phyloP scores from a whole-genome alignment of 2,888 invertebrate genomes.

The Cataglyphis cursor region DNA sequence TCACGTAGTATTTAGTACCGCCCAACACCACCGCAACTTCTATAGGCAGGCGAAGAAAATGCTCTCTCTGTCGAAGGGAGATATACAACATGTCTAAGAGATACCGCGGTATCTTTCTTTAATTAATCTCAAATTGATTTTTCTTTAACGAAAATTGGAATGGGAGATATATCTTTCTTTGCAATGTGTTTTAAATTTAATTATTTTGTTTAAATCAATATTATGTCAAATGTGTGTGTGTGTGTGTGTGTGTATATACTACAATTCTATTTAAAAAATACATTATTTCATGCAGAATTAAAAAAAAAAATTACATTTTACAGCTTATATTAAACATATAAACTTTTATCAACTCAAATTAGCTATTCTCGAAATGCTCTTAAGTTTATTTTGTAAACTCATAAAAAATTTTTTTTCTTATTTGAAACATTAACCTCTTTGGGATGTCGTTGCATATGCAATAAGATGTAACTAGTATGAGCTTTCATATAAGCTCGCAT shows the following conservation, averaged over 20 bases:
- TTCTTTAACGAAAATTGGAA: neutral
- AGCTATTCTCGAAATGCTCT: neutral
- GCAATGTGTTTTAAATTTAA: neutral
- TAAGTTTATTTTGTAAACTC: conserved; percentile 6
- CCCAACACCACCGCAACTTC: neutral
- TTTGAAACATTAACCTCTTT: neutral
- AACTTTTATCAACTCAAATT: conserved; percentile 6
- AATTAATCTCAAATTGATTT: neutral
- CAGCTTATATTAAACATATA: neutral
- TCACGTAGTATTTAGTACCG: conserved; percentile 24
- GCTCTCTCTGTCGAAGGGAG: neutral
- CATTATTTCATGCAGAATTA: neutral
- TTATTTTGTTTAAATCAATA: neutral
- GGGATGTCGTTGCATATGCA: neutral
- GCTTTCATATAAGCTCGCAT: neutral
- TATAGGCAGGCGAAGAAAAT: neutral
- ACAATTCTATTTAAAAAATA: neutral
- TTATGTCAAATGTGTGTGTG: neutral
- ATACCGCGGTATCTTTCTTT: neutral
- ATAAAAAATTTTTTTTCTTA: conserved; percentile 8
- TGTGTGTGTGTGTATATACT: no score
- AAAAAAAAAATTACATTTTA: neutral
- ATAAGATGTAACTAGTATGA: neutral
- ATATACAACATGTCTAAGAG: neutral
- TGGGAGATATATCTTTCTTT: neutral